These are phyloP conservation scores for Tichodroma muraria DNA, from an alignment of 2,113 vertebrate genomes.

Conservation along the genomic window DNA sequence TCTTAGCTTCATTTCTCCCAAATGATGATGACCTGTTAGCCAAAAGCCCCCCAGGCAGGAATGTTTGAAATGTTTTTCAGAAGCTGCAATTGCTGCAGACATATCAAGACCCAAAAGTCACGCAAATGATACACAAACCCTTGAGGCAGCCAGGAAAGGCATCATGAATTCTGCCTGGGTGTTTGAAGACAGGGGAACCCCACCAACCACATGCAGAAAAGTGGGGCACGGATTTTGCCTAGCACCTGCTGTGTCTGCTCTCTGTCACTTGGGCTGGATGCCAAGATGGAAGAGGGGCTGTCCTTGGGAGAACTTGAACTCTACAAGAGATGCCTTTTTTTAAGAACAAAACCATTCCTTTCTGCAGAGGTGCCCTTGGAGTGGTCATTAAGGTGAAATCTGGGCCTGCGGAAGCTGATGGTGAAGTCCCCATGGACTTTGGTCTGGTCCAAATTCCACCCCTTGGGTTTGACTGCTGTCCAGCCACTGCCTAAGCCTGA, in stretches of 20 bases:
- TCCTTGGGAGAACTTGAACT: not conserved
- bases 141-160: not conserved
- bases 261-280: not conserved
- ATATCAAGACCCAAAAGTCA: conserved; percentile 29
- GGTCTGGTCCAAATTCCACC: not conserved
- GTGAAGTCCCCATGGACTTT: not conserved
- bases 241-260: not conserved
- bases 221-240: not conserved
- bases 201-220: not conserved
- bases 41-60: conserved; percentile 29
- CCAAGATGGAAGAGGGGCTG: not conserved
- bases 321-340: not conserved
- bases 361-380: not conserved
- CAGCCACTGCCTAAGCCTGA: not conserved
- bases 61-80: conserved; percentile 51
- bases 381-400: not conserved
- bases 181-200: not conserved
- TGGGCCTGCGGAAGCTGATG: not conserved
- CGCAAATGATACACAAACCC: conserved; percentile 26
- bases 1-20: not conserved
- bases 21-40: conserved; percentile 11
- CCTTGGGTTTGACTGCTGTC: not conserved
- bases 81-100: conserved; percentile 50
- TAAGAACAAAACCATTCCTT: not conserved
- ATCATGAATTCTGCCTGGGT: not conserved